These are phyloP conservation scores for Ornithoptera alexandrae DNA, from an alignment of 2,888 invertebrate genomes.

Conservation along the genomic window DNA sequence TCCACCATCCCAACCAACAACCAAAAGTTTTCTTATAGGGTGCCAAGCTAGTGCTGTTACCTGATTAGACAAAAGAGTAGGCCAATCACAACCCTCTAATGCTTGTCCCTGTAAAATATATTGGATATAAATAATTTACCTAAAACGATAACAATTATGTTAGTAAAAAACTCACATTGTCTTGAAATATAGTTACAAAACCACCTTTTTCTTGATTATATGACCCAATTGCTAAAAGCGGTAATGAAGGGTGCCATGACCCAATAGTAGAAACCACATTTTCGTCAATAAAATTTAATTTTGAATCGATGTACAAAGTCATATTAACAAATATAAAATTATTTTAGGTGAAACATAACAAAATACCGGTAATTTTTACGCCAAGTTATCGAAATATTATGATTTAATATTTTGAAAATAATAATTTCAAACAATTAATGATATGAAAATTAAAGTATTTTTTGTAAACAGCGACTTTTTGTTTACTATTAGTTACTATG, in stretches of 20 bases:
- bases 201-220: slow-evolving; percentile 94
- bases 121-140: slow-evolving; percentile 9
- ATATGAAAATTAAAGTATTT: neutral
- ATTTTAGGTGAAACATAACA: neutral
- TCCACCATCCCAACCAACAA: slow-evolving; percentile 96
- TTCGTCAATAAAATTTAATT: slow-evolving; percentile 86
- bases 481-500: slow-evolving; percentile 19
- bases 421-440: neutral
- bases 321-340: slow-evolving; percentile 59
- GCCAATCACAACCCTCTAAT: slow-evolving; percentile 86
- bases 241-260: slow-evolving; percentile 90
- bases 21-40: slow-evolving; percentile 88
- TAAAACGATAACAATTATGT: neutral
- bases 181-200: slow-evolving; percentile 92
- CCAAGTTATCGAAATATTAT: no score
- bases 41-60: slow-evolving; percentile 94
- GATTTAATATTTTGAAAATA: no score
- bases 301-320: slow-evolving; percentile 91
- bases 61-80: slow-evolving; percentile 87
- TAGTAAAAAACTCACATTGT: slow-evolving; percentile 81
- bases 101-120: slow-evolving; percentile 83
- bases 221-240: slow-evolving; percentile 91
- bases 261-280: slow-evolving; percentile 90
- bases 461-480: neutral
- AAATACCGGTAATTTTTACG: neutral